These are phyloP conservation scores for Chesias legatella DNA, from an alignment of 2,888 invertebrate genomes.

Conservation along the genomic window DNA sequence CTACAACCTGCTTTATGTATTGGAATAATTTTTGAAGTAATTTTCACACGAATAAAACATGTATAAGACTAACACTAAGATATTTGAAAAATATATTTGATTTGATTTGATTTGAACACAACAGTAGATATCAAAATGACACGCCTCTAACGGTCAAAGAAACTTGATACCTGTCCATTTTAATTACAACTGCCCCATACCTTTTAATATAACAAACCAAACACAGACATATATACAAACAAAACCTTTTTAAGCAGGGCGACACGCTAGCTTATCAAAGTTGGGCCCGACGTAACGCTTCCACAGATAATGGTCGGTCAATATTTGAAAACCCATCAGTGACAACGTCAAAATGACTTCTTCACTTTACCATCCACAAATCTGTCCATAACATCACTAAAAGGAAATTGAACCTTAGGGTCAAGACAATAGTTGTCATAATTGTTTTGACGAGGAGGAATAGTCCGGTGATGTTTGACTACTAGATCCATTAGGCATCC, in stretches of 20 bases:
- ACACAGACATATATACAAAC: slow-evolving; percentile 63
- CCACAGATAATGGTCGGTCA: slow-evolving; percentile 71
- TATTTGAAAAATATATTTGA: too few relatives aligned
- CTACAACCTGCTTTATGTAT: too few relatives aligned
- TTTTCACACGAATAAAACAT: too few relatives aligned
- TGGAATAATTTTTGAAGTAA: too few relatives aligned
- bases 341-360: slow-evolving; percentile 67
- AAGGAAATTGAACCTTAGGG: slow-evolving; percentile 31
- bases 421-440: slow-evolving; percentile 30
- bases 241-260: slow-evolving; percentile 54
- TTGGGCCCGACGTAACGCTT: slow-evolving; percentile 54
- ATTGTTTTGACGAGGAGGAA: slow-evolving; percentile 14
- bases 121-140: slow-evolving; percentile 13
- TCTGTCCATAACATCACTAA: slow-evolving; percentile 24
- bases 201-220: slow-evolving; percentile 56
- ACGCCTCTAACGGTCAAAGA: slow-evolving; percentile 20
- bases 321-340: slow-evolving; percentile 77
- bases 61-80: too few relatives aligned
- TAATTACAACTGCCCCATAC: slow-evolving; percentile 61
- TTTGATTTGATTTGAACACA: too few relatives aligned
- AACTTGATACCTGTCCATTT: slow-evolving; percentile 46
- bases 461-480: slow-evolving; percentile 33
- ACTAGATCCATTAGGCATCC: slow-evolving; percentile 61
- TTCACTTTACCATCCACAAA: slow-evolving; percentile 61
- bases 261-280: slow-evolving; percentile 61